Percentiles rank a stretch among this genome's conserved stretches.
phyloP scores from a whole-genome alignment of 2,113 vertebrate genomes.

The Oncorhynchus masou region DNA sequence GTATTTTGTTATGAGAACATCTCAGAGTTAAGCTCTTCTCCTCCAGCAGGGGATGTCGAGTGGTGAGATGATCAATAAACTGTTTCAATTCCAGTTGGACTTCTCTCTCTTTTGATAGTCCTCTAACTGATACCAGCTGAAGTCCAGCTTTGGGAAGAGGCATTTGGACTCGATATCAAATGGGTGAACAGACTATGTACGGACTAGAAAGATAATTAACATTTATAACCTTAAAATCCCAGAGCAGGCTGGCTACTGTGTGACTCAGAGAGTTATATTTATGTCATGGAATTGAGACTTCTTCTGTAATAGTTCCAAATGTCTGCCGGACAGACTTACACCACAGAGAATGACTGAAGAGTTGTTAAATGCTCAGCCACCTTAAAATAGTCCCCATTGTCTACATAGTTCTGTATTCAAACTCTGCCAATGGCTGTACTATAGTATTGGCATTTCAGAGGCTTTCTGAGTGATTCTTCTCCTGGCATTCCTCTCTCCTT shows the following conservation, averaged over 20 bases:
- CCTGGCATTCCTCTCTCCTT: not conserved
- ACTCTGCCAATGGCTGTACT: not conserved
- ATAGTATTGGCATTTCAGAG: not conserved
- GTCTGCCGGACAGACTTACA: too few relatives aligned
- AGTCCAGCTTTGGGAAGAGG: not conserved
- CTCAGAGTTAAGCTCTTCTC: constrained; percentile 9
- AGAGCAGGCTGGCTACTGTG: too few relatives aligned
- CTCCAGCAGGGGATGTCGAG: constrained; percentile 18
- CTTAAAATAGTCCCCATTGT: too few relatives aligned
- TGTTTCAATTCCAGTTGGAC: constrained; percentile 9
- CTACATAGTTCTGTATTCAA: not conserved
- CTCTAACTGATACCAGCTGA: not conserved
- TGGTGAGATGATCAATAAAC: constrained; percentile 5
- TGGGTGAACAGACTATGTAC: too few relatives aligned
- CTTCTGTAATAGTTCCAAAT: too few relatives aligned
- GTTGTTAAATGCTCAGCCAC: too few relatives aligned
- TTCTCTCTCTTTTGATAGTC: not conserved
- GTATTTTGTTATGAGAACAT: constrained; percentile 43
- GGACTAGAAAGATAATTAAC: too few relatives aligned
- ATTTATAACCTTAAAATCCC: too few relatives aligned
- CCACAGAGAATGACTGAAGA: too few relatives aligned
- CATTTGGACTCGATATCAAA: not conserved
- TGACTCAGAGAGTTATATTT: too few relatives aligned
- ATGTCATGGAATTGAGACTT: too few relatives aligned
- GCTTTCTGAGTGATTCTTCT: not conserved